A percentile compares a stretch with the other conserved stretches of the same genome.
phyloP scores from a whole-genome alignment of 2,888 invertebrate species.

The Agrilus cyanescens region DNA sequence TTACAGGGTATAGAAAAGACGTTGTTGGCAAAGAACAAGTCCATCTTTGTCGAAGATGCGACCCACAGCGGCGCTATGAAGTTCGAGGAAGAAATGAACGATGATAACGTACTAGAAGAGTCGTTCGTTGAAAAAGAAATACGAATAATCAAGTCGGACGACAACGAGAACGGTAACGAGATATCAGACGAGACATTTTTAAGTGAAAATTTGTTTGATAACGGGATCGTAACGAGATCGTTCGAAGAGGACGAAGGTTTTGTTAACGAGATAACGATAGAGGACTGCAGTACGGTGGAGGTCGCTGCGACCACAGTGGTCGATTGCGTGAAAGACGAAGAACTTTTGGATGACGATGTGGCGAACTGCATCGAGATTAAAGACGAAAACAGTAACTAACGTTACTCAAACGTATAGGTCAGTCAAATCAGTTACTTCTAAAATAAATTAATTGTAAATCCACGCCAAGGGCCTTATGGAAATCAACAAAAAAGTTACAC shows the following conservation, averaged over 20 bases:
- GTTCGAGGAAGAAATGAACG: slow-evolving; percentile 8
- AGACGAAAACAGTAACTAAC: no score
- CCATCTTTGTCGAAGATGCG: slow-evolving; percentile 1
- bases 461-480: no score
- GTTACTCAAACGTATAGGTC: no score
- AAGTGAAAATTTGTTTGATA: slow-evolving; percentile 27
- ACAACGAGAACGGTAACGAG: slow-evolving; percentile 19
- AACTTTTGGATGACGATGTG: no score
- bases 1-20: slow-evolving; percentile 1
- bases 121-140: slow-evolving; percentile 14
- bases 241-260: slow-evolving; percentile 26
- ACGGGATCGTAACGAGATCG: slow-evolving; percentile 19
- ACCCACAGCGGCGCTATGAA: slow-evolving; percentile 1
- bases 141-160: slow-evolving; percentile 13
- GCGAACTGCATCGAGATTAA: no score
- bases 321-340: no score
- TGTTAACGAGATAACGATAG: slow-evolving; percentile 33
- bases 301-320: no score
- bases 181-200: slow-evolving; percentile 26
- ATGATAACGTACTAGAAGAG: slow-evolving; percentile 11
- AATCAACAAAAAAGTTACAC: no score
- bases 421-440: no score
- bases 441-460: no score
- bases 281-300: slow-evolving; percentile 13
- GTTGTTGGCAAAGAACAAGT: background rate